These are phyloP conservation scores for Galleria mellonella DNA, from an alignment of 1,140 invertebrate species.

Conservation along the genomic window DNA sequence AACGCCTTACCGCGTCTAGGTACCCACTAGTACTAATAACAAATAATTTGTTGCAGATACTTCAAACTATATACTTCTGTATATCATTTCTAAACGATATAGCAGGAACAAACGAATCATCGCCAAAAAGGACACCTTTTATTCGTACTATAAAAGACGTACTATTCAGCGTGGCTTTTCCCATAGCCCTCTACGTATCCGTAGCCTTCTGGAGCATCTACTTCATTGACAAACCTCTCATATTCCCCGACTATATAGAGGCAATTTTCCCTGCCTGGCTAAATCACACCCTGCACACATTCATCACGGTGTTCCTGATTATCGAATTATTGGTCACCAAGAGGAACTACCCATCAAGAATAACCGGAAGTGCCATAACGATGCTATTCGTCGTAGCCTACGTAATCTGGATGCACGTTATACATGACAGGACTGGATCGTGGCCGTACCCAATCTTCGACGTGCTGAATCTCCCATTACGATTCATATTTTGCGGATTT, in stretches of 20 bases:
- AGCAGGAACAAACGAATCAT: slow-evolving; percentile 78
- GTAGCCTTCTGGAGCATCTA: slow-evolving; percentile 91
- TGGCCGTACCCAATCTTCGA: slow-evolving; percentile 91
- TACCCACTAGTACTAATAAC: too few species aligned
- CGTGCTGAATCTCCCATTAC: slow-evolving; percentile 79
- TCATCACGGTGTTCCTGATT: slow-evolving; percentile 82
- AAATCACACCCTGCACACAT: slow-evolving; percentile 92
- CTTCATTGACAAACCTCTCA: slow-evolving; percentile 84
- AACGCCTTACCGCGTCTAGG: too few species aligned
- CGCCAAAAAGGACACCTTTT: slow-evolving; percentile 76
- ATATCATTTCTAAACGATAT: slow-evolving; percentile 83
- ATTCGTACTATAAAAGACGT: slow-evolving; percentile 83
- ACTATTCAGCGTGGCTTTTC: slow-evolving; percentile 83
- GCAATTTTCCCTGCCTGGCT: slow-evolving; percentile 81
- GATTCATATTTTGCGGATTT: slow-evolving; percentile 80
- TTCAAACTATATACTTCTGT: slow-evolving; percentile 83
- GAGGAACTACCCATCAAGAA: slow-evolving; percentile 79
- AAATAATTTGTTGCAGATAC: slow-evolving; percentile 75
- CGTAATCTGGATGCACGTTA: slow-evolving; percentile 81
- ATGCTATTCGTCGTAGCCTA: slow-evolving; percentile 78
- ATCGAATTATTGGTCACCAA: slow-evolving; percentile 81
- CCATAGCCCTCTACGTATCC: slow-evolving; percentile 88
- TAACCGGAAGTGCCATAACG: slow-evolving; percentile 74
- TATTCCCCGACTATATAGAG: slow-evolving; percentile 86
- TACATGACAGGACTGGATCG: slow-evolving; percentile 78